phyloP scores from a whole-genome alignment of 2,113 vertebrate species.

The Epinephelus cyanopodus region DNA sequence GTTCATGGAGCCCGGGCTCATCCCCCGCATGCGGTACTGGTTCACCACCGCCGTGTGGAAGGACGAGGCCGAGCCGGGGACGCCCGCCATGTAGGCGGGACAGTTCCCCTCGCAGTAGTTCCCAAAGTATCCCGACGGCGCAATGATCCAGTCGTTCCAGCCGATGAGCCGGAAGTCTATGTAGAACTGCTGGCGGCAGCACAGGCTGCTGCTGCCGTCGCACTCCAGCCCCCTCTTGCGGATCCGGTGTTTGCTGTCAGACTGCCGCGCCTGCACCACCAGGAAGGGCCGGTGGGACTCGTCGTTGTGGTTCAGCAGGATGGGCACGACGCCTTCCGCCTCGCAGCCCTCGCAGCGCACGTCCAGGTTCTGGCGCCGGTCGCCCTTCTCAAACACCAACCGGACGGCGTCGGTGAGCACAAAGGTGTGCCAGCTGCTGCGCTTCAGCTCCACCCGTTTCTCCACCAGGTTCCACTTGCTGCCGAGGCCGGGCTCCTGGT shows the following conservation, averaged over 20 bases:
- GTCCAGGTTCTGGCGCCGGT: constrained; percentile 94
- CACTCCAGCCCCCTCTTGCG: constrained; percentile 97
- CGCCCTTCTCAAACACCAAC: constrained; percentile 90
- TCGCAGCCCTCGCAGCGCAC: constrained; percentile 95
- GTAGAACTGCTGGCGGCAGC: constrained; percentile 98
- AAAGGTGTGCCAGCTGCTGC: constrained; percentile 98
- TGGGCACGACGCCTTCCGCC: constrained; percentile 87
- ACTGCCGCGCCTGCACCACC: constrained; percentile 91
- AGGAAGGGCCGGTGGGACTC: constrained; percentile 96
- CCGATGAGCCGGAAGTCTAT: constrained; percentile 98
- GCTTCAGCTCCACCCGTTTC: constrained; percentile 94
- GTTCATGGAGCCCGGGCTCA: constrained; percentile 96
- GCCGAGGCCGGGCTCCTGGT: constrained; percentile 90
- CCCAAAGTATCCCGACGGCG: constrained; percentile 95
- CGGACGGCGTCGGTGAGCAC: constrained; percentile 91
- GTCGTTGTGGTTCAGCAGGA: constrained; percentile 90
- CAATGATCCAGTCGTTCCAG: constrained; percentile 99
- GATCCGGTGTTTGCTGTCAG: constrained; percentile 92
- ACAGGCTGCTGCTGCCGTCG: constrained; percentile 93
- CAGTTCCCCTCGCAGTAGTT: constrained; percentile 99
- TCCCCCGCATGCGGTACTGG: constrained; percentile 97
- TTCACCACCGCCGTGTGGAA: constrained; percentile 99
- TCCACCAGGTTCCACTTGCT: constrained; percentile 94
- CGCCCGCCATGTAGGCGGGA: constrained; percentile 96
- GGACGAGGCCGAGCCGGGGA: constrained; percentile 95